Evolutionary conservation across 1,140 invertebrate species (phyloP).

Genomic region (Lasaia peninsularis): DNA sequence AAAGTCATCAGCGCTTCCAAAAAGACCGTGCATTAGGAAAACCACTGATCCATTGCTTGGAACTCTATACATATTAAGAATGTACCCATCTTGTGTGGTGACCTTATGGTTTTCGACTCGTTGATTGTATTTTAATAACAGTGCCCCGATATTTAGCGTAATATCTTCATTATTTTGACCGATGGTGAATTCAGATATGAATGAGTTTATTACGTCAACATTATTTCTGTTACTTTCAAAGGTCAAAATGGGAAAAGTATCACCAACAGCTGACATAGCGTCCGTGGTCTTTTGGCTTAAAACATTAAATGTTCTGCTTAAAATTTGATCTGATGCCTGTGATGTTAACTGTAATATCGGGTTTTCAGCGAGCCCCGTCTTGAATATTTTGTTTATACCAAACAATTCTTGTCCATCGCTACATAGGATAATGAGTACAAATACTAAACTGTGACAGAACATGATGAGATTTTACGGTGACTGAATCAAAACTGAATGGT

Average conservation of each 20-base stretch:
- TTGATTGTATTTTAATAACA: constrained; percentile 64
- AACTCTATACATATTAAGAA: constrained; percentile 75
- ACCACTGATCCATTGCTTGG: constrained; percentile 38
- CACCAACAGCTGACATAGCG: too few species aligned
- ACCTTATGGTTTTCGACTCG: constrained; percentile 71
- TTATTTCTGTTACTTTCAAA: neutral
- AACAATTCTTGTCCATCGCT: too few species aligned
- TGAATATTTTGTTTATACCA: too few species aligned
- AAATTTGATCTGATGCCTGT: too few species aligned
- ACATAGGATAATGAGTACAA: too few species aligned
- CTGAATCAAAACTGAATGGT: too few species aligned
- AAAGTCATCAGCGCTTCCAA: constrained; percentile 76
- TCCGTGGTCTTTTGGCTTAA: too few species aligned
- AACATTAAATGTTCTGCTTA: too few species aligned
- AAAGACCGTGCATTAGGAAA: constrained; percentile 80
- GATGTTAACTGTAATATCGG: too few species aligned
- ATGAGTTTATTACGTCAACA: neutral
- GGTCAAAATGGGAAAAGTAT: neutral
- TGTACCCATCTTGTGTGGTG: constrained; percentile 77
- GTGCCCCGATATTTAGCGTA: neutral
- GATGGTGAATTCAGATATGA: constrained; percentile 1
- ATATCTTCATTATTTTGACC: neutral
- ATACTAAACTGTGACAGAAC: too few species aligned
- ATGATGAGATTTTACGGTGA: too few species aligned
- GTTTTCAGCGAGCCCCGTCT: too few species aligned